Evolutionary conservation across 35 echinoderm and acorn worm species (phyloP), one percentile per base, ranked within the genome.

Genomic region (Holothuria glaberrima): DNA sequence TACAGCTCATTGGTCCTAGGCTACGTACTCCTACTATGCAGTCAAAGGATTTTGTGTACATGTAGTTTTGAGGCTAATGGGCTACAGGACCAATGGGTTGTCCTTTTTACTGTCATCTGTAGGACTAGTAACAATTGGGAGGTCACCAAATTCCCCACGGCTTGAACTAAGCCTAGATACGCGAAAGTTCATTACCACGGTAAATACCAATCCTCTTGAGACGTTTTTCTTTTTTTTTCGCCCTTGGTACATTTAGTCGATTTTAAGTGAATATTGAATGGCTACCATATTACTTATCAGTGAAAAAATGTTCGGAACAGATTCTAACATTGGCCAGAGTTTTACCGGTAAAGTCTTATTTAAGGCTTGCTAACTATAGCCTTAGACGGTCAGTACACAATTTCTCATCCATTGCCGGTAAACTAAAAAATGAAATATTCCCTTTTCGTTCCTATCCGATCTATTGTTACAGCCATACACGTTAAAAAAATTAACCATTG

Each of bases 281-380:
- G 61, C 4, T 28, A 65, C 27, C 3, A 65, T 28, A 65, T n/a
- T 65, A 65, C 61, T 65, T 65, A 65, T 16, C 4, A 65, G 61
- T 6, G 20, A 65, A 65, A 65, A 65, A 65, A 65, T 65, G 61
- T 4, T 65, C 61, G 16, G 61, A 46, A 46, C 44, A 46, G 44
- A 46, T 46, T 46, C 44, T 46, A 46, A 46, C 44, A 46, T 46
- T 46, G 61, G 61, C 61, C 61, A 65, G 61, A 65, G 4, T 65
- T 65, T 65, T 65, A 17, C 61, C 61, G 61, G 61, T 65, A 28
- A 65, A 65, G 61, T 65, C 61, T 65, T 28, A 16, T 65, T 65
- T 65, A 6, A 65, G 61, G 61, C 61, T 65, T 65, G 61, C 61
- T 65, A 65, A 65, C 61, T 16, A 65, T 65, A 65, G 61, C 61